These are phyloP conservation scores for Numida meleagris DNA, from an alignment of 2,113 vertebrate species.

Conservation along the genomic window DNA sequence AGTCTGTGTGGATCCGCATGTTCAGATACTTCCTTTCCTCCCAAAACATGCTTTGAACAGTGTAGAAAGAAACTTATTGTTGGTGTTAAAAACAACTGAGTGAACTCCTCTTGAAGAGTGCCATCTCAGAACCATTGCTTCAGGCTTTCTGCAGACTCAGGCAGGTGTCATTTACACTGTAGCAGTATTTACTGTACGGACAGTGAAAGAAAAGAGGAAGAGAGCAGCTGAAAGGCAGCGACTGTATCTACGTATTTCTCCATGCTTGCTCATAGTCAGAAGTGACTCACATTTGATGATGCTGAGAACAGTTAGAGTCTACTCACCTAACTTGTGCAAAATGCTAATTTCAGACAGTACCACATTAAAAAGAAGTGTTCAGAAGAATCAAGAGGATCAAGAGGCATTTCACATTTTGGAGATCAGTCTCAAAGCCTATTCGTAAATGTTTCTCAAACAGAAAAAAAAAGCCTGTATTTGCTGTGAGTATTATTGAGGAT, in stretches of 20 bases:
- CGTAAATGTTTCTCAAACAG: constrained; percentile 4
- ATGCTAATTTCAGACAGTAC: neutral
- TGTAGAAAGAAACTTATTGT: neutral
- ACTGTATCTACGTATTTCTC: neutral
- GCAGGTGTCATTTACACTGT: neutral
- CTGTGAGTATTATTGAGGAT: constrained; percentile 16
- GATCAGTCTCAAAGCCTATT: constrained; percentile 34
- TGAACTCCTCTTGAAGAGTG: neutral
- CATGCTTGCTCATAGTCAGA: neutral
- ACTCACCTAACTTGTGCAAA: neutral
- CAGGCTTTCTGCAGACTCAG: constrained; percentile 21
- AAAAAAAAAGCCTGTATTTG: constrained; percentile 23
- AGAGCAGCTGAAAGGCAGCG: neutral
- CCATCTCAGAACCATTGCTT: neutral
- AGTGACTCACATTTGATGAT: neutral
- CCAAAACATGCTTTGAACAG: constrained; percentile 45
- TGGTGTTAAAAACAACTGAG: neutral
- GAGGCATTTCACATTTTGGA: constrained; percentile 27
- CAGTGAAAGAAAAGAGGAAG: neutral
- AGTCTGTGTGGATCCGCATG: neutral
- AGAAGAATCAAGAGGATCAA: constrained; percentile 20
- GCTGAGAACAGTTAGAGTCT: neutral
- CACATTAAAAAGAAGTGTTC: neutral
- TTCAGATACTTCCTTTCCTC: constrained; percentile 9
- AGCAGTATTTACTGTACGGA: neutral